Base-by-base conservation (phyloP, 2,113 vertebrate genomes). In the Silurus meridionalis region DNA sequence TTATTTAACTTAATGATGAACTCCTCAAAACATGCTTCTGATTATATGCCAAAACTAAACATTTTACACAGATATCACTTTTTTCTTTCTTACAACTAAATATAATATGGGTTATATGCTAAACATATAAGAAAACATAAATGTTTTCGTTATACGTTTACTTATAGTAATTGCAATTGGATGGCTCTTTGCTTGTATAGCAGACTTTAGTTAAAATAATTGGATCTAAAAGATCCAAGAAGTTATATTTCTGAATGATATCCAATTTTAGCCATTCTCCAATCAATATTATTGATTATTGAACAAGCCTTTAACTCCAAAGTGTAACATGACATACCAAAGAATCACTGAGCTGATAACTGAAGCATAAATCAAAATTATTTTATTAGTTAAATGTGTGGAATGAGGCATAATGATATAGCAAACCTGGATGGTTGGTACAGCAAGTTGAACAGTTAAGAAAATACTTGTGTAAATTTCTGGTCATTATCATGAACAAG, bases 1-100 rank as follows among this genome's bases (percentile, higher is more conserved):
- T 83, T 78, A 91, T 88, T 78, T 63, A 67, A 93, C 92, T 92
- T 93, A 94, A 94, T 69, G 80, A 89, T 91, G 79, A 87, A 93
- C 86, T 86, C 66, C 23, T 57, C 8, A 60, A 88, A 85, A 84
- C 77, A 82, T 80, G 83, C 84, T 57, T 4, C 21, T 90, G 25
- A 86, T 90, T 89, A 23, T 86, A 84, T 85, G 37, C 74, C n/a
- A 9, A 57, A 48, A 25, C 11, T 46, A 66, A 11, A 14, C 37
- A 6, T 66, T 77, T 15, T 55, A 46, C 7, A 77, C 11, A 48
- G 23, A 13, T 21, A 64, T 8, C n/a, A 23, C 8, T 21, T 48
- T 63, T 50, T n/a, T 77, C 2, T 78, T 53, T 53, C 19, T 50
- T 11, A n/a, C 5, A 75, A 23, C 21, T 52, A 75, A 75, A 52